These are phyloP conservation scores for Hepsetus odoe DNA, from an alignment of 2,113 vertebrate genomes.

Conservation along the genomic window DNA sequence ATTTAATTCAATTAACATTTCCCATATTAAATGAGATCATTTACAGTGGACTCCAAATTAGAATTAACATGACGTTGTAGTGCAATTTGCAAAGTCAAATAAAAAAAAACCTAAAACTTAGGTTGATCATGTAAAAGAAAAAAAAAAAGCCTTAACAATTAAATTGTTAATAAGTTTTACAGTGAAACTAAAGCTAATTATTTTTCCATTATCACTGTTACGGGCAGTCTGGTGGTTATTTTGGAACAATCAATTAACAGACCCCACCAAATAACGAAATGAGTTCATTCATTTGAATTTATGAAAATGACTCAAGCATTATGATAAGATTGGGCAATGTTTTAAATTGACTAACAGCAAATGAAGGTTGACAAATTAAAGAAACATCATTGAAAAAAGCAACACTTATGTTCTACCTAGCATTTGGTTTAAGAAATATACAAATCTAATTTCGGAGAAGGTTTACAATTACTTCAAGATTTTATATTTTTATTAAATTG, in stretches of 20 bases:
- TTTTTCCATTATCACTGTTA: background rate
- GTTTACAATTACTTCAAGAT: too few species aligned
- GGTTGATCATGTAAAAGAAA: background rate
- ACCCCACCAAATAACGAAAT: background rate
- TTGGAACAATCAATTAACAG: background rate
- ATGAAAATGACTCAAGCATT: constrained; percentile 1
- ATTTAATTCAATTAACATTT: background rate
- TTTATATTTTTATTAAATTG: too few species aligned
- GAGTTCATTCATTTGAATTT: constrained; percentile 16
- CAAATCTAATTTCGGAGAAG: too few species aligned
- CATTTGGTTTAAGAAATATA: background rate
- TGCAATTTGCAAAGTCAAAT: background rate
- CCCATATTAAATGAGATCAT: background rate
- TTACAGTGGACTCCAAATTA: background rate
- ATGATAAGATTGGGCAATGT: background rate
- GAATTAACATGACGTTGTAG: background rate
- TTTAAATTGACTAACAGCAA: background rate
- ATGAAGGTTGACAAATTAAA: background rate
- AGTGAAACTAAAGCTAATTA: background rate
- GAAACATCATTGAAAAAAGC: background rate
- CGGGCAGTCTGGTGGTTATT: background rate
- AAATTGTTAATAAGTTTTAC: constrained; percentile 1
- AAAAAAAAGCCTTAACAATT: background rate
- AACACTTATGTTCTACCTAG: background rate
- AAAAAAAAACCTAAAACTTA: background rate